Conservation (phyloP, 2,113 vertebrate species). For the Maccullochella peelii region DNA sequence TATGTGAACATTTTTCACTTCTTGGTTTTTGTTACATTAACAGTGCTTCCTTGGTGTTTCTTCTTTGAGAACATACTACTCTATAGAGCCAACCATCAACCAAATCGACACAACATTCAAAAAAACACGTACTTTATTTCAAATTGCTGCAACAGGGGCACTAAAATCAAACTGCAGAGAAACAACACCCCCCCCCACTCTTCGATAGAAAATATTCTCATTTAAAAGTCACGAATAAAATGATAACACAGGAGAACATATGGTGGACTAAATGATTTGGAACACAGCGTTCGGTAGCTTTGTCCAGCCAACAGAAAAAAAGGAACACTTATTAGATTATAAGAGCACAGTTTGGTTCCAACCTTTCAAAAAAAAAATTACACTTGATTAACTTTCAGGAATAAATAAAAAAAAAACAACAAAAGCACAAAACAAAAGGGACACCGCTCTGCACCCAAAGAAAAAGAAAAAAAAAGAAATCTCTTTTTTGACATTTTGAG, state of each 20-base stretch:
- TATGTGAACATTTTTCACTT: neutral
- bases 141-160: conserved; percentile 82
- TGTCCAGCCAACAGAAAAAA: conserved; percentile 86
- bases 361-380: conserved; percentile 62
- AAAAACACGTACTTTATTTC: conserved; percentile 80
- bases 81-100: conserved; percentile 35
- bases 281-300: conserved; percentile 53
- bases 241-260: conserved; percentile 83
- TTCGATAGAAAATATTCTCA: conserved; percentile 75
- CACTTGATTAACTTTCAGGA: conserved; percentile 73
- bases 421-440: conserved; percentile 36
- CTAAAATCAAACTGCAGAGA: conserved; percentile 80
- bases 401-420: conserved; percentile 76
- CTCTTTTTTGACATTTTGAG: conserved; percentile 43
- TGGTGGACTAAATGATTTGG: conserved; percentile 62
- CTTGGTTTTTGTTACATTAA: neutral
- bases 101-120: conserved; percentile 54
- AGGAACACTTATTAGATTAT: conserved; percentile 90
- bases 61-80: conserved; percentile 10
- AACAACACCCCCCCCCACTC: conserved; percentile 58
- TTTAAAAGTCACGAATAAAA: conserved; percentile 89
- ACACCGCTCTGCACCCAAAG: conserved; percentile 1
- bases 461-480: conserved; percentile 16
- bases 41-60: conserved; percentile 5
- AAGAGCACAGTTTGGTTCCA: conserved; percentile 94